A percentile compares a stretch with the other conserved stretches of the same genome.
Evolutionary conservation across 2,888 invertebrate species (phyloP).

Genomic region (Polia nebulosa): DNA sequence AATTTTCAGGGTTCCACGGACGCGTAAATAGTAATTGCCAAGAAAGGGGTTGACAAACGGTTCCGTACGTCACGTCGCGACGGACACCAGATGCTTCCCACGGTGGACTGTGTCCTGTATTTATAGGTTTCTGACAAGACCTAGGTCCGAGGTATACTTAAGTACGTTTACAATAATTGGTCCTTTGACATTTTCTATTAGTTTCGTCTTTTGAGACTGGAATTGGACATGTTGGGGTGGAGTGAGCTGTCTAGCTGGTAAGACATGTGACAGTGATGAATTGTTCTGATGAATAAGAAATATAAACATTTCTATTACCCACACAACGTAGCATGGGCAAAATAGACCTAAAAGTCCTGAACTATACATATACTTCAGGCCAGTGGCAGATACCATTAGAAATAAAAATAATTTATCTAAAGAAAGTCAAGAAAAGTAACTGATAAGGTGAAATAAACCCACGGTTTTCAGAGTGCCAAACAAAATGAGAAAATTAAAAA

Average conservation of each 20-base stretch:
- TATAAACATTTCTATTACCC: not conserved
- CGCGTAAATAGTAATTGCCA: constrained; percentile 73
- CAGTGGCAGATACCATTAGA: too few relatives aligned
- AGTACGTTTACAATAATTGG: constrained; percentile 40
- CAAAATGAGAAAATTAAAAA: not conserved
- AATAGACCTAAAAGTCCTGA: too few relatives aligned
- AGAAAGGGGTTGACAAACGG: constrained; percentile 78
- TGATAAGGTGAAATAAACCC: too few relatives aligned
- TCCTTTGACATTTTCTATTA: constrained; percentile 48
- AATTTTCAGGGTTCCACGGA: constrained; percentile 73
- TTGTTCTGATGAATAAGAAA: constrained; percentile 18
- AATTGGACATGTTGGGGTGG: constrained; percentile 17
- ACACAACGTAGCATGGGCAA: too few relatives aligned
- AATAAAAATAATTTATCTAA: too few relatives aligned
- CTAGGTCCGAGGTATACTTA: constrained; percentile 46
- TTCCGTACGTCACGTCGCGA: constrained; percentile 61
- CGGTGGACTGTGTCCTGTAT: constrained; percentile 65
- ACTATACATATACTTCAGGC: too few relatives aligned
- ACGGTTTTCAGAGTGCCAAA: not conserved
- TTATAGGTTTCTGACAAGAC: constrained; percentile 49
- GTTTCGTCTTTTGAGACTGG: constrained; percentile 20
- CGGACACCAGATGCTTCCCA: constrained; percentile 73
- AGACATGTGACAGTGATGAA: constrained; percentile 28
- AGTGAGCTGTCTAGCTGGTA: constrained; percentile 3
- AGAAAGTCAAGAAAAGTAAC: too few relatives aligned